Base-by-base conservation (phyloP, 2,797 vertebrate species). In the Phylloscopus collybita region DNA sequence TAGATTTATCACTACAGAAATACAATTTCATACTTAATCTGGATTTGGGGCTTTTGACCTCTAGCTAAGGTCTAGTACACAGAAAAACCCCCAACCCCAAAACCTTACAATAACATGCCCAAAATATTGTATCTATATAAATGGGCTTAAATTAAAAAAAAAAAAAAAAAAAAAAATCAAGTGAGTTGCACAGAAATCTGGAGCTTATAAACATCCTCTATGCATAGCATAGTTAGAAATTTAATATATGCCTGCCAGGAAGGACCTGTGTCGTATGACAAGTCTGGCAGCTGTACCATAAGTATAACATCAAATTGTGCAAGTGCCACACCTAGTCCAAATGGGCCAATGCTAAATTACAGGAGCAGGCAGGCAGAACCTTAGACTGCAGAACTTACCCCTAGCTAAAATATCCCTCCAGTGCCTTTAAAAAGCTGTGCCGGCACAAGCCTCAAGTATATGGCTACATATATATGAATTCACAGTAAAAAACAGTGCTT, bases 201-300 rank as follows among this genome's bases (percentile, higher is more conserved):
- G 14, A 62, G 10, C 8, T 80, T 79, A 71, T 69, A 91, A 94
- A 83, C 45, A 76, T 73, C 51, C 29, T 89, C 30, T 71, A 64
- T 9, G 29, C 45, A 27, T 8, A 93, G 42, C 5, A 36, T 10
- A 70, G 18, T 32, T 49, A 81, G 44, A 93, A 81, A 69, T 69
- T 53, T 80, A 84, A 66, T 66, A 84, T 8, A 71, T 51, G 66
- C 53, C 69, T 93, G 87, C 90, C 44, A 85, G 83, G 70, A 92
- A 83, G 34, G 15, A 86, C 75, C 32, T 71, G 87, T 32, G 91
- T 66, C 13, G 10, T 40, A 81, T 42, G 71, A 62, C 61, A 64
- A 85, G 69, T 67, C 72, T 93, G 83, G 93, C 93, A 94, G 83
- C 74, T 36, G 32, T 44, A 85, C 67, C 20, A 2, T 5, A 88